Evolutionary conservation across 2,113 vertebrate genomes (phyloP).

Genomic region (Xenopus laevis): DNA sequence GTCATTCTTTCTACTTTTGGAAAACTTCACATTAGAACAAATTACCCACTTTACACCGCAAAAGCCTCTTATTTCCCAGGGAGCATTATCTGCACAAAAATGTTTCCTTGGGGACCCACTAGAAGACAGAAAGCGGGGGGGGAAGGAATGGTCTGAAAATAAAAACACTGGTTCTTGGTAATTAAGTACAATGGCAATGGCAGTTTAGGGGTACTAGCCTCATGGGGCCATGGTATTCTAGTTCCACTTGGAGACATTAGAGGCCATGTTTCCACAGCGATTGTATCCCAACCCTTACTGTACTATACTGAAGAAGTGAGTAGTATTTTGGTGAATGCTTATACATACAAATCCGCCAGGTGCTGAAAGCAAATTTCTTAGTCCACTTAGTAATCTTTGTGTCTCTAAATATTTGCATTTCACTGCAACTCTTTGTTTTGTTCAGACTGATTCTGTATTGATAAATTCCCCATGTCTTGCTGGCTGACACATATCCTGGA

Average conservation of each 20-base stretch:
- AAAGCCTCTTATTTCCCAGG: not conserved
- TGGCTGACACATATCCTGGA: slow-evolving; percentile 42
- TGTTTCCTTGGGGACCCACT: too few species aligned
- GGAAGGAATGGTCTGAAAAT: too few species aligned
- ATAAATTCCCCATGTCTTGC: slow-evolving; percentile 20
- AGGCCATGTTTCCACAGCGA: too few species aligned
- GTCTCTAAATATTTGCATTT: slow-evolving; percentile 43
- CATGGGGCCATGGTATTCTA: too few species aligned
- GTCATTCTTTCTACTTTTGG: slow-evolving; percentile 18
- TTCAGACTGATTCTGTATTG: slow-evolving; percentile 41
- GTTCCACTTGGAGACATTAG: too few species aligned
- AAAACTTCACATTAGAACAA: slow-evolving; percentile 26
- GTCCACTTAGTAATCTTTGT: slow-evolving; percentile 38
- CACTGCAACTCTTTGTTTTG: slow-evolving; percentile 34
- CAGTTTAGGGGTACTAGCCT: too few species aligned
- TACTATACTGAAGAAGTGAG: not conserved
- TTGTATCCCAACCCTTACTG: too few species aligned
- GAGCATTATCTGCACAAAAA: too few species aligned
- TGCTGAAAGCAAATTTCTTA: slow-evolving; percentile 41
- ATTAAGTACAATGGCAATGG: too few species aligned
- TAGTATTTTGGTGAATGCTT: slow-evolving; percentile 27
- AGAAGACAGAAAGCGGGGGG: too few species aligned
- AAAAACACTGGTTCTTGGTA: too few species aligned
- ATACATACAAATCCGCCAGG: slow-evolving; percentile 31
- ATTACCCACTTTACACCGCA: slow-evolving; percentile 23